A percentile compares a stretch with the other conserved stretches of the same genome.
phyloP scores from a whole-genome alignment of 2,797 vertebrate species.

The Chelmon rostratus region DNA sequence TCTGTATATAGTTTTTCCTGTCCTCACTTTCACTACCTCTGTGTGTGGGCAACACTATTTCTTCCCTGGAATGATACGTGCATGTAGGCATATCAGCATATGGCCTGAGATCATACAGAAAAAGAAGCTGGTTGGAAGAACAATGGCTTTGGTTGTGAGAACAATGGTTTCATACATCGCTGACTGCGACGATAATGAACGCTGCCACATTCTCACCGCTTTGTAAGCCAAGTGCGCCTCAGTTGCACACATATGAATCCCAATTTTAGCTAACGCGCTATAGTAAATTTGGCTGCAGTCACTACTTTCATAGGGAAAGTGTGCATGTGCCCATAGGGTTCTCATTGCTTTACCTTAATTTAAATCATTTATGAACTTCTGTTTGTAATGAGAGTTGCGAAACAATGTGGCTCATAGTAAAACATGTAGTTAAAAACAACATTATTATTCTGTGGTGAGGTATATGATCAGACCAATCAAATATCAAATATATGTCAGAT shows the following conservation, averaged over 20 bases:
- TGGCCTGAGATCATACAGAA: conserved; percentile 63
- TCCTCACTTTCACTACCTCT: not conserved
- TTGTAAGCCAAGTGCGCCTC: conserved; percentile 54
- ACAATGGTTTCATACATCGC: conserved; percentile 67
- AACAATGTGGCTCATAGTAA: not conserved
- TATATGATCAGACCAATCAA: too few relatives aligned
- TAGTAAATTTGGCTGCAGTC: conserved; percentile 5
- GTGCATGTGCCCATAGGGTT: not conserved
- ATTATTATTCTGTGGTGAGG: too few relatives aligned
- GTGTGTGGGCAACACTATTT: conserved; percentile 48
- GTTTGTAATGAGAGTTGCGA: not conserved
- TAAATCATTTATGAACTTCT: not conserved
- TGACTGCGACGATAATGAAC: conserved; percentile 53
- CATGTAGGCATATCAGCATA: conserved; percentile 72
- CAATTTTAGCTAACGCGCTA: conserved; percentile 36
- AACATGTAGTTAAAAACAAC: not conserved
- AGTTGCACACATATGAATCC: conserved; percentile 34
- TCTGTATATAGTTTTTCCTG: not conserved
- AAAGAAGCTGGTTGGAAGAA: conserved; percentile 54
- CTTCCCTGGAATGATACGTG: conserved; percentile 25
- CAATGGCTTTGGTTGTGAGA: conserved; percentile 55
- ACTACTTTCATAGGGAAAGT: not conserved
- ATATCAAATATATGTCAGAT: too few relatives aligned
- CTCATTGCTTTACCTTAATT: not conserved
- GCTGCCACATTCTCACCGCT: conserved; percentile 48